Evolutionary conservation across 2,797 vertebrate species (phyloP).

Genomic region (Premnoplex brunnescens): DNA sequence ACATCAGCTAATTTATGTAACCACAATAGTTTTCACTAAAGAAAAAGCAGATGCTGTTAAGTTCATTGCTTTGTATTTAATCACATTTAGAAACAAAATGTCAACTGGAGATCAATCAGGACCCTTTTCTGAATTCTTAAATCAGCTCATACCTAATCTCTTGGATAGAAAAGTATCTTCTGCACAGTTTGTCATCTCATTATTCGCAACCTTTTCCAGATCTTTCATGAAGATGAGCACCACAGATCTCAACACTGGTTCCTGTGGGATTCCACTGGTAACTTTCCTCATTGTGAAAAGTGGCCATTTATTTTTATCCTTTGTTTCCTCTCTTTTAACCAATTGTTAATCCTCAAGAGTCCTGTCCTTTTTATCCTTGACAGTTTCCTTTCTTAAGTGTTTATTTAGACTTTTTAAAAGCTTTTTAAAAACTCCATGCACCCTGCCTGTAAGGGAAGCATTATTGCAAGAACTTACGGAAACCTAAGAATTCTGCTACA

Average conservation of each 20-base stretch:
- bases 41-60: neutral
- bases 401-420: neutral
- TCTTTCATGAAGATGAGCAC: conserved; percentile 4
- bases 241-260: neutral
- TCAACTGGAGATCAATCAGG: neutral
- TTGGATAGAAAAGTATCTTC: neutral
- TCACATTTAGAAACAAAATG: neutral
- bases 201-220: conserved; percentile 3
- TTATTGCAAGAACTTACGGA: neutral
- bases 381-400: neutral
- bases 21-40: neutral
- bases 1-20: neutral
- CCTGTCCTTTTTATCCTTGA: neutral
- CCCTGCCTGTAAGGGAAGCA: neutral
- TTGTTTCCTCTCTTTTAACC: neutral
- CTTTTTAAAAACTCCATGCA: neutral
- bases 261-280: conserved; percentile 14
- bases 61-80: neutral
- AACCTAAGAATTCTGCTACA: neutral
- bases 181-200: neutral
- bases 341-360: neutral
- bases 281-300: conserved; percentile 26
- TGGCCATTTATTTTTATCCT: neutral
- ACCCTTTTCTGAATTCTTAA: neutral
- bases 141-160: neutral